Conservation (phyloP, 2,888 invertebrate species). For the Drosophila melanosoma region DNA sequence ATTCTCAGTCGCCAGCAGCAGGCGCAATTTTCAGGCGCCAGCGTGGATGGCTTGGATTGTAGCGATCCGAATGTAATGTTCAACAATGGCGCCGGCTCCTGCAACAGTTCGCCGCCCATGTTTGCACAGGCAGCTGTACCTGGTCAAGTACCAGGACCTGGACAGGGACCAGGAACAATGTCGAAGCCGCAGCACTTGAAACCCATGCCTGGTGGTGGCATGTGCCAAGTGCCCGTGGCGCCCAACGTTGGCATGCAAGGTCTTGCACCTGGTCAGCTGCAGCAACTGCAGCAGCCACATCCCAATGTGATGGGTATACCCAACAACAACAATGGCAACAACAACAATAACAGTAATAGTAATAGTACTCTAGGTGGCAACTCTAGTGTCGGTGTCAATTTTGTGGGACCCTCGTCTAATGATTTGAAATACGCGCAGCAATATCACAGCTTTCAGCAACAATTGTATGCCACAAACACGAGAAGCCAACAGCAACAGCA, state of each 20-base stretch:
- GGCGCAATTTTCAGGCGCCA: conserved; percentile 54
- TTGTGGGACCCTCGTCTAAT: conserved; percentile 93
- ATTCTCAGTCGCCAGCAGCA: conserved; percentile 62
- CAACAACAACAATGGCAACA: conserved; percentile 42
- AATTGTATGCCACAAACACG: conserved; percentile 94
- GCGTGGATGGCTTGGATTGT: conserved; percentile 67
- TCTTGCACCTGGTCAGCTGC: conserved; percentile 44
- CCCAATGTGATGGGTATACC: conserved; percentile 37
- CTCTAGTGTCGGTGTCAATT: conserved; percentile 81
- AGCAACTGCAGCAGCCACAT: conserved; percentile 49
- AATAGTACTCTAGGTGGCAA: conserved; percentile 18
- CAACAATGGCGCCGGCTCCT: conserved; percentile 53
- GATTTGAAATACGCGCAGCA: conserved; percentile 97
- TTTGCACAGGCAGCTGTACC: conserved; percentile 46
- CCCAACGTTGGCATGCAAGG: conserved; percentile 47
- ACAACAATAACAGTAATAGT: neutral
- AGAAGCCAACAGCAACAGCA: conserved; percentile 86
- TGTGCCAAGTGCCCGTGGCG: conserved; percentile 57
- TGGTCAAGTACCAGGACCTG: conserved; percentile 21
- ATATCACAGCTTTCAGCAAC: conserved; percentile 98
- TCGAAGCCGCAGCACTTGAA: conserved; percentile 50
- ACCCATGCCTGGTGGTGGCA: conserved; percentile 40
- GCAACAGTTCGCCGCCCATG: conserved; percentile 52
- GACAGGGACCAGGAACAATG: conserved; percentile 13
- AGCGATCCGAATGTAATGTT: conserved; percentile 57